Evolutionary conservation across 1,140 invertebrate species (phyloP).

Genomic region (Battus philenor): DNA sequence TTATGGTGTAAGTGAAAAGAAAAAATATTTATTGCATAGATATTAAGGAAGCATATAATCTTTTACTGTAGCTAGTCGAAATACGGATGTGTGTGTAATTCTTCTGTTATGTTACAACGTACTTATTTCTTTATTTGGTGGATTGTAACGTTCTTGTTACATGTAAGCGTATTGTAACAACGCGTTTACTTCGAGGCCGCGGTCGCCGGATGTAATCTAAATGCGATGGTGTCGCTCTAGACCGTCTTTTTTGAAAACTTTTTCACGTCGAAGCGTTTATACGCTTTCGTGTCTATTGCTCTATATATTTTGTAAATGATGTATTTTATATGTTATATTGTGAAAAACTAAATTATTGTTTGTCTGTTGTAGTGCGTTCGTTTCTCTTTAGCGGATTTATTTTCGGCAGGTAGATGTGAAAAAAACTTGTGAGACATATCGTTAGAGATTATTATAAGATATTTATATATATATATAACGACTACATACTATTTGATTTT

Average conservation of each 20-base stretch:
- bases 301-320: conserved; percentile 61
- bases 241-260: conserved; percentile 61
- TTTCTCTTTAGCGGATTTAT: conserved; percentile 41
- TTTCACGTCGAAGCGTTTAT: conserved; percentile 27
- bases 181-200: not conserved
- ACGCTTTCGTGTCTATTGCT: conserved; percentile 25
- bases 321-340: conserved; percentile 68
- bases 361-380: conserved; percentile 41
- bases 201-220: conserved; percentile 1
- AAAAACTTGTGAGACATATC: conserved; percentile 63
- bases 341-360: conserved; percentile 40
- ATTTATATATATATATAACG: conserved; percentile 38
- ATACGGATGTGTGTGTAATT: conserved; percentile 27
- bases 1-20: conserved; percentile 55
- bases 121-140: not conserved
- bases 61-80: conserved; percentile 55
- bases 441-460: conserved; percentile 57
- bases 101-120: conserved; percentile 12
- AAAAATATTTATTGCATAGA: conserved; percentile 66
- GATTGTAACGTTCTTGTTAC: conserved; percentile 2
- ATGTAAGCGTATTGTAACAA: not conserved
- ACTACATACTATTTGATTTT: conserved; percentile 43
- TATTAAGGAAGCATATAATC: conserved; percentile 55
- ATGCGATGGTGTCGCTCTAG: conserved; percentile 7
- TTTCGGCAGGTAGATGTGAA: conserved; percentile 51